These are phyloP conservation scores for Pachymerium ferrugineum DNA, from an alignment of 2,888 invertebrate species.

Conservation along the genomic window DNA sequence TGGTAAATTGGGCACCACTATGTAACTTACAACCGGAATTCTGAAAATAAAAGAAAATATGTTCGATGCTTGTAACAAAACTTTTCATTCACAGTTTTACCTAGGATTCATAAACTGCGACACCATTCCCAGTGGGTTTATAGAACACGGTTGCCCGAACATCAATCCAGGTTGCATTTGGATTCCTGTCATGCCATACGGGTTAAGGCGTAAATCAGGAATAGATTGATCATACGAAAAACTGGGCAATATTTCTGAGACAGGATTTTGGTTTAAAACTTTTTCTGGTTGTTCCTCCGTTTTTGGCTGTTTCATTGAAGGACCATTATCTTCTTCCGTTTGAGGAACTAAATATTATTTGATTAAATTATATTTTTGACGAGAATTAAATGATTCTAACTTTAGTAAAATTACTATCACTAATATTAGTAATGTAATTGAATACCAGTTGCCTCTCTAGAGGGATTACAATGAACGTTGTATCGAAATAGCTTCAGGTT, in stretches of 20 bases:
- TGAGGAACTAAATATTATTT: conserved; percentile 29
- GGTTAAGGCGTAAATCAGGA: conserved; percentile 35
- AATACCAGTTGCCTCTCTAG: no score
- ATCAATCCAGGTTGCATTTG: conserved; percentile 52
- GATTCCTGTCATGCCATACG: conserved; percentile 40
- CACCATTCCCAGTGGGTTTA: conserved; percentile 53
- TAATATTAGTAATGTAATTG: no score
- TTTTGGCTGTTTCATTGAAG: neutral
- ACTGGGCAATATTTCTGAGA: conserved; percentile 37
- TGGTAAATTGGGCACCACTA: no score
- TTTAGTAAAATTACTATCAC: no score
- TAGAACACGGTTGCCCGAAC: conserved; percentile 43
- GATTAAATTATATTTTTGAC: no score
- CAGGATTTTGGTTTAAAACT: neutral
- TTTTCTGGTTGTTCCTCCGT: neutral
- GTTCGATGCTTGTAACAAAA: no score
- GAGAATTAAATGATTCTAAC: no score
- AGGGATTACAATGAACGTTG: no score
- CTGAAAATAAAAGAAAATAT: no score
- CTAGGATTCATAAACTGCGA: conserved; percentile 38
- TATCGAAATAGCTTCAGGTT: no score
- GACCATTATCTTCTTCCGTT: conserved; percentile 29
- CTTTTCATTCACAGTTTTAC: no score
- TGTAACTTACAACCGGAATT: conserved; percentile 39
- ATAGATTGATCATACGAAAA: conserved; percentile 32